These are phyloP conservation scores for Thumatha senex DNA, from an alignment of 2,888 invertebrate species.

Conservation along the genomic window DNA sequence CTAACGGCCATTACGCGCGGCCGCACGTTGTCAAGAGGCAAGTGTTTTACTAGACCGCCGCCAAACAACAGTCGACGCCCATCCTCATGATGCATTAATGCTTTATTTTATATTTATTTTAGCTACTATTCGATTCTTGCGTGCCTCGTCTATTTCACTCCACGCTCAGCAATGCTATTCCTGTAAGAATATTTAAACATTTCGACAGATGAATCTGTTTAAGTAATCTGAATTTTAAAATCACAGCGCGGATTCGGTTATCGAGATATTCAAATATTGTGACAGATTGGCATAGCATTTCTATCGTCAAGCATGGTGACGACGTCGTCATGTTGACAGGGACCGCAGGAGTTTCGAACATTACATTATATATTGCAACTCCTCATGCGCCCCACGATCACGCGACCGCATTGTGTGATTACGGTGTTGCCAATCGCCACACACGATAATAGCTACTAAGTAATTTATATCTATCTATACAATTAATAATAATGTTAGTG, in stretches of 20 bases:
- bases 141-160: constrained; percentile 59
- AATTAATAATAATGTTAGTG: constrained; percentile 54
- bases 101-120: constrained; percentile 76
- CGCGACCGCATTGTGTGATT: constrained; percentile 51
- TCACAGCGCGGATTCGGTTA: too few species aligned
- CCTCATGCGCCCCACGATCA: constrained; percentile 52
- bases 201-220: too few species aligned
- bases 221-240: too few species aligned
- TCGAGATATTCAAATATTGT: too few species aligned
- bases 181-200: too few species aligned
- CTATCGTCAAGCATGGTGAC: constrained; percentile 53
- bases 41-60: constrained; percentile 82
- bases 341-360: constrained; percentile 39
- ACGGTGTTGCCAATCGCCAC: constrained; percentile 44
- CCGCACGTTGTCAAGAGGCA: constrained; percentile 83
- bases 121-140: constrained; percentile 69
- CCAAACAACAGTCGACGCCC: constrained; percentile 76
- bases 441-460: constrained; percentile 48
- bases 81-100: constrained; percentile 82
- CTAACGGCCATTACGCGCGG: constrained; percentile 83
- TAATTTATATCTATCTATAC: constrained; percentile 41
- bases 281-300: too few species aligned
- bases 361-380: constrained; percentile 29
- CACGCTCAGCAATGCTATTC: constrained; percentile 43
- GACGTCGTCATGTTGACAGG: constrained; percentile 56